Base-by-base conservation (phyloP, 2,113 vertebrate species). In the Cariama cristata region DNA sequence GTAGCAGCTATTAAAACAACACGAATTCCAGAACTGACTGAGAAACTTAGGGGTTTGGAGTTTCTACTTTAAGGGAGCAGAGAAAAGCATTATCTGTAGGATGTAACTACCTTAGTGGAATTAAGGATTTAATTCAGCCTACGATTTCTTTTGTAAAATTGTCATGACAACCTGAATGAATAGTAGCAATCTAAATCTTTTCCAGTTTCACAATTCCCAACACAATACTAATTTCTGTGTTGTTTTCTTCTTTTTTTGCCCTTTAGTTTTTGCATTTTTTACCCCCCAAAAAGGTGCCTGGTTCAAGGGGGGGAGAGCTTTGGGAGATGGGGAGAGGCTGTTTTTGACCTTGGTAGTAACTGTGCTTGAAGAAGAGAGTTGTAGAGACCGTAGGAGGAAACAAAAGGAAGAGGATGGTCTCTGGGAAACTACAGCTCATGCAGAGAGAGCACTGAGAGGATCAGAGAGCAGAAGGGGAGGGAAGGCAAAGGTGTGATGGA, bases 201-300 rank as follows among this genome's bases (percentile, higher is more conserved):
- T 50, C 32, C 26, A 13, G 4, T 87, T 86, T 24, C 40, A 47
- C 14, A 15, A 4, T 49, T 85, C 38, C 23, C 11, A 53, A 10
- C 6, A 3, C 26, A 12, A 8, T 53, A 20, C 22, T 66, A 30
- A 40, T 24, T n/a, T 74, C 7, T 27, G 11, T 50, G 6, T 38
- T 32, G 2, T 12, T 56, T 15, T 17, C 35, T 71, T 71, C 16
- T 27, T 68, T 47, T 18, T 33, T 40, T 30, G 8, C 26, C 13
- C 3, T 32, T 55, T 35, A 38, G 38, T 40, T 4, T 58, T 13
- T 15, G 38, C n/a, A 8, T 58, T 58, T 66, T 73, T 32, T 33
- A 2, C 8, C 8, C 64, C 42, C 8, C 8, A 4, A 9, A 45
- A 81, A 27, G 17, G 6, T 7, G 1, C 3, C 19, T 59, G 11